Evolutionary conservation across 2,888 invertebrate species (phyloP).

Genomic region (Nasonovia ribisnigri): DNA sequence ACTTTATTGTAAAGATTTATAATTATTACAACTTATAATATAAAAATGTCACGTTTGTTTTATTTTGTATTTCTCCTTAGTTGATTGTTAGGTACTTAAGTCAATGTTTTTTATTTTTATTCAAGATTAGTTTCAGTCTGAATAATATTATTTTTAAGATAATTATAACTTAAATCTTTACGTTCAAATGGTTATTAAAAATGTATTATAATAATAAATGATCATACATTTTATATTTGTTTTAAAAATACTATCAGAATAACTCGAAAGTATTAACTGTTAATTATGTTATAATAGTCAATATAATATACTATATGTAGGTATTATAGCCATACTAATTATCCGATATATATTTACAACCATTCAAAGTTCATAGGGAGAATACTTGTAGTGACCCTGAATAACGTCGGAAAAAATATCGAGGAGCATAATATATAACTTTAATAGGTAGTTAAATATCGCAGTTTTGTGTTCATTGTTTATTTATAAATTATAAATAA

Average conservation of each 20-base stretch:
- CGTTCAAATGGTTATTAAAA: neutral
- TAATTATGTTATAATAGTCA: neutral
- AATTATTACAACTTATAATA: neutral
- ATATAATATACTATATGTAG: neutral
- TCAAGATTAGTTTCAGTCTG: neutral
- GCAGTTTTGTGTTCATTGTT: neutral
- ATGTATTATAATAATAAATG: neutral
- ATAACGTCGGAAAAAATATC: neutral
- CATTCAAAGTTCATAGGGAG: neutral
- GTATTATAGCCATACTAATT: neutral
- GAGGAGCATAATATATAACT: neutral
- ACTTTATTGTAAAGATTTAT: neutral
- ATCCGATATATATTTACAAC: neutral
- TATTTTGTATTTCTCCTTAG: neutral
- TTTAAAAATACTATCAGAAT: neutral
- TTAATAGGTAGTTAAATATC: neutral
- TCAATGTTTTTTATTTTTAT: neutral
- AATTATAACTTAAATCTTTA: neutral
- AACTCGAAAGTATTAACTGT: neutral
- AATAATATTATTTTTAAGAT: neutral
- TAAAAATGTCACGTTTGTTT: neutral
- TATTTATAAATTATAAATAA: neutral
- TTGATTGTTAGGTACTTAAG: neutral
- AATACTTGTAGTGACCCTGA: neutral
- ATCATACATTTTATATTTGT: neutral